Percentiles rank a stretch among this genome's conserved stretches.
phyloP scores from a whole-genome alignment of 2,888 invertebrate species.

The Flexamia atlantica region DNA sequence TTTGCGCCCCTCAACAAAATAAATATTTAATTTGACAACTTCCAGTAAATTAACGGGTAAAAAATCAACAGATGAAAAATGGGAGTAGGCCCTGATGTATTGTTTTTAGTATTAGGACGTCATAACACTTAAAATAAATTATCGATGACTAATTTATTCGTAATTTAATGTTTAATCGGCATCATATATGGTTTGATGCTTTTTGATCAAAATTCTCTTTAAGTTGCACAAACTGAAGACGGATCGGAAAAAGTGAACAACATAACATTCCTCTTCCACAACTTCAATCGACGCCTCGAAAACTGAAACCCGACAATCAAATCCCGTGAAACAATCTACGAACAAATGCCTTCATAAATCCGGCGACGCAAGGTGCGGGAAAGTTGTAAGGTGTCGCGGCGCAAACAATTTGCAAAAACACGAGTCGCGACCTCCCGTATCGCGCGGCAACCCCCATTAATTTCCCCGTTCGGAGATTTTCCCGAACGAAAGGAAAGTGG shows the following conservation, averaged over 20 bases:
- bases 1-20: too few relatives aligned
- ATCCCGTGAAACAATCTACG: slow-evolving; percentile 33
- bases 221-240: too few relatives aligned
- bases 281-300: background rate
- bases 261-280: background rate
- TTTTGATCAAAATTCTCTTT: too few relatives aligned
- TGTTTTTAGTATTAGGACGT: too few relatives aligned
- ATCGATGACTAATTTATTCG: too few relatives aligned
- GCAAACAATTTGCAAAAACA: slow-evolving; percentile 53
- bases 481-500: slow-evolving; percentile 46
- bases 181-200: too few relatives aligned
- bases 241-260: background rate
- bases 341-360: slow-evolving; percentile 43
- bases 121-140: too few relatives aligned
- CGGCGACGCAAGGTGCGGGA: background rate
- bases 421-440: slow-evolving; percentile 4
- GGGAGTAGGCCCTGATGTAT: too few relatives aligned
- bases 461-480: slow-evolving; percentile 46
- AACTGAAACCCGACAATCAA: slow-evolving; percentile 28
- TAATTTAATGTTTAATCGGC: too few relatives aligned
- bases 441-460: slow-evolving; percentile 30
- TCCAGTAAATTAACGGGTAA: too few relatives aligned
- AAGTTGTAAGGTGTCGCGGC: slow-evolving; percentile 10
- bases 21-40: too few relatives aligned
- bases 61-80: too few relatives aligned